Conservation (phyloP, 1,140 invertebrate species). For the Philaenus spumarius region DNA sequence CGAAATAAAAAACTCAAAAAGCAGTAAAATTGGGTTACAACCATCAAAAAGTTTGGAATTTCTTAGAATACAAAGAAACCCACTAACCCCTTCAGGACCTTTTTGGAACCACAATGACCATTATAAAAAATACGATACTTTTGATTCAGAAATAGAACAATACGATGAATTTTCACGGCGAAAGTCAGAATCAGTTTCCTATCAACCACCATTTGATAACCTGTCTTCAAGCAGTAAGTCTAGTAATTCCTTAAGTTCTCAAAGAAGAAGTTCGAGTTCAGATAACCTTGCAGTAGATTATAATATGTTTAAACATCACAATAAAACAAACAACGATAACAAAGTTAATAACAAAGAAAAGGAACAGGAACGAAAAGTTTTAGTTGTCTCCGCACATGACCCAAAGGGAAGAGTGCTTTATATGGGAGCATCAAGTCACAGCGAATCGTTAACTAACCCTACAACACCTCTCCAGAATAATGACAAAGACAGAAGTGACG, state of each 20-base stretch:
- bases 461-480: neutral
- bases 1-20: slow-evolving; percentile 23
- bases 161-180: no score
- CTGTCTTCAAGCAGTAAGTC: slow-evolving; percentile 2
- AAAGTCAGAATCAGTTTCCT: no score
- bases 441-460: slow-evolving; percentile 42
- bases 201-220: no score
- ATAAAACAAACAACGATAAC: no score
- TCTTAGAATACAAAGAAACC: slow-evolving; percentile 33
- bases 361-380: slow-evolving; percentile 39
- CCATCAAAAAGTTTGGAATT: slow-evolving; percentile 53
- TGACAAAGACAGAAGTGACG: slow-evolving; percentile 41
- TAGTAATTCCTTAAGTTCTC: slow-evolving; percentile 9
- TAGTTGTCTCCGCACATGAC: slow-evolving; percentile 49
- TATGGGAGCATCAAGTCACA: slow-evolving; percentile 32
- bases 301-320: slow-evolving; percentile 47
- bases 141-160: neutral
- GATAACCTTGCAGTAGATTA: slow-evolving; percentile 65
- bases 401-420: slow-evolving; percentile 43
- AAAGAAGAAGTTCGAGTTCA: slow-evolving; percentile 36
- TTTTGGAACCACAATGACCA: neutral
- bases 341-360: neutral
- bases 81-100: neutral
- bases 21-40: slow-evolving; percentile 13
- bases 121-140: neutral